phyloP scores from a whole-genome alignment of 1,140 invertebrate genomes.

The fruit fly (Drosophila melanogaster) region Release_6_plus_ISO1_MT NT_037436.4:8312501-8313000 shows the following conservation, averaged over 20 bases:
- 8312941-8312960: slow-evolving; percentile 42
- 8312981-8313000: slow-evolving; percentile 57
- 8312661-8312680: slow-evolving; percentile 85
- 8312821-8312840: slow-evolving; percentile 42
- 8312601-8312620: slow-evolving; percentile 90
- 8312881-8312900: slow-evolving; percentile 61
- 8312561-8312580: slow-evolving; percentile 90
- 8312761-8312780: slow-evolving; percentile 30
- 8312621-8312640: slow-evolving; percentile 85
- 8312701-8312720: slow-evolving; percentile 88
- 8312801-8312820: slow-evolving; percentile 1
- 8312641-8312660: slow-evolving; percentile 88
- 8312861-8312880: slow-evolving; percentile 80
- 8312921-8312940: slow-evolving; percentile 27
- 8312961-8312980: slow-evolving; percentile 26
- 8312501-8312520: slow-evolving; percentile 86
- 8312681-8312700: slow-evolving; percentile 90
- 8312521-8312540: slow-evolving; percentile 87
- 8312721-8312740: slow-evolving; percentile 88
- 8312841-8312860: slow-evolving; percentile 50
- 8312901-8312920: slow-evolving; percentile 74
- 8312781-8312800: not conserved
- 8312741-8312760: slow-evolving; percentile 86
- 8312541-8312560: slow-evolving; percentile 87
- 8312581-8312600: slow-evolving; percentile 98